Conservation (phyloP, 37 sponge, comb jelly and placozoan species). For the Oscarella lobularis region DNA sequence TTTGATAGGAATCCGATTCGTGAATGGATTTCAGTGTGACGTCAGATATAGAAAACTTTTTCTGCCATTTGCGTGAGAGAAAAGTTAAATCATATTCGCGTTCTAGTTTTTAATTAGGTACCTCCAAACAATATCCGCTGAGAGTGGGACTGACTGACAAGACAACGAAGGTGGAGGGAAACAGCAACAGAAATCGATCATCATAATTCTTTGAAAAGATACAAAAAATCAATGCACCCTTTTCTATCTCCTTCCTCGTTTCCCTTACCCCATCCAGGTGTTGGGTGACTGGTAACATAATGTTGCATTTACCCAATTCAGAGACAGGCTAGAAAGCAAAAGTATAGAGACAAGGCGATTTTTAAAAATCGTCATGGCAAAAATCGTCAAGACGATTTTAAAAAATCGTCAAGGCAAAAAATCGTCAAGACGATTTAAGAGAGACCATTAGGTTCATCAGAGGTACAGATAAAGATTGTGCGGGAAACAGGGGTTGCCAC, state of each 20-base stretch:
- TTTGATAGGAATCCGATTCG: no score
- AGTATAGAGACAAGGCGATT: not conserved
- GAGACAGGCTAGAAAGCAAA: not conserved
- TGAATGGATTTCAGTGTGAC: no score
- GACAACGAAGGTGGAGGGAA: conserved; percentile 45
- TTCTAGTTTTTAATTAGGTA: no score
- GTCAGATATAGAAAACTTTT: no score
- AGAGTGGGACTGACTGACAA: conserved; percentile 58
- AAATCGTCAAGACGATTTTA: no score
- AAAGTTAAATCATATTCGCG: no score
- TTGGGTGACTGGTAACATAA: not conserved
- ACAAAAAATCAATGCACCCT: conserved; percentile 6
- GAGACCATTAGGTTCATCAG: no score
- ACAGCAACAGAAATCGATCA: conserved; percentile 44
- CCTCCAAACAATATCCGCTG: conserved; percentile 78
- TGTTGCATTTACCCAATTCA: not conserved
- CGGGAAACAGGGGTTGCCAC: not conserved
- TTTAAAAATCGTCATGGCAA: no score
- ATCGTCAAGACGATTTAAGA: no score
- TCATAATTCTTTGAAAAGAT: not conserved
- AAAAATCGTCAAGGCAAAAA: no score
- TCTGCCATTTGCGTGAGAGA: no score
- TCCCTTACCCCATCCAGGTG: conserved; percentile 2
- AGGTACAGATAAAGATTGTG: no score
- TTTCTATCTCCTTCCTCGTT: conserved; percentile 31